These are phyloP conservation scores for Hydra vulgaris DNA, from an alignment of 30 jellyfish, hydroid and myxozoan genomes.

Conservation along the genomic window DNA sequence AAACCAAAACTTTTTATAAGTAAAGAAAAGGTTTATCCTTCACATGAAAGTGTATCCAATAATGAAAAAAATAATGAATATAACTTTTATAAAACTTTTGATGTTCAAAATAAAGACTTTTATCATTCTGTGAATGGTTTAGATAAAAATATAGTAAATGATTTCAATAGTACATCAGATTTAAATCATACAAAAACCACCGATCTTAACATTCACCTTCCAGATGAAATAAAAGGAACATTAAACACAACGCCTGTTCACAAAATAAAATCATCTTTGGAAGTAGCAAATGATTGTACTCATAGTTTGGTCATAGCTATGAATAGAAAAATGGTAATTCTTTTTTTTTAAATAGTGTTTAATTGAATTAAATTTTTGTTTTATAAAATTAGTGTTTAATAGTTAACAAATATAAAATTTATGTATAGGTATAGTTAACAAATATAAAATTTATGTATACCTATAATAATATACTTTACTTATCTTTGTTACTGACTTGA, in stretches of 20 bases:
- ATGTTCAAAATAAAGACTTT: background rate
- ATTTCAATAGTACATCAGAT: background rate
- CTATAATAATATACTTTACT: too few relatives aligned
- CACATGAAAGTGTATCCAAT: background rate
- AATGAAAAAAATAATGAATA: background rate
- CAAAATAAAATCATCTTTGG: conserved; percentile 11
- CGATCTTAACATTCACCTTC: conserved; percentile 6
- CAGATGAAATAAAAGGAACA: background rate
- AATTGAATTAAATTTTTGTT: background rate
- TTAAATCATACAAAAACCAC: background rate
- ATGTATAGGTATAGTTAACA: too few relatives aligned
- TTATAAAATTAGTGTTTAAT: too few relatives aligned
- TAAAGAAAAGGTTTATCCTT: background rate
- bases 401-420: too few relatives aligned
- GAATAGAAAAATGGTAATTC: conserved; percentile 82
- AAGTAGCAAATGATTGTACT: conserved; percentile 20
- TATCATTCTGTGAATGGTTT: background rate
- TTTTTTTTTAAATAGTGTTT: background rate
- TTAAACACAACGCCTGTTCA: background rate
- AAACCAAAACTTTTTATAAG: background rate
- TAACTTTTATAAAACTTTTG: background rate
- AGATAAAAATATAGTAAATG: too few relatives aligned
- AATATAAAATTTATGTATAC: too few relatives aligned
- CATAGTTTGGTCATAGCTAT: conserved; percentile 41
- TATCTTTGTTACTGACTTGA: too few relatives aligned